A percentile compares a stretch with the other conserved stretches of the same genome.
These are phyloP conservation scores for Heliconius eleuchia DNA, from an alignment of 1,140 invertebrate genomes.

Conservation along the genomic window DNA sequence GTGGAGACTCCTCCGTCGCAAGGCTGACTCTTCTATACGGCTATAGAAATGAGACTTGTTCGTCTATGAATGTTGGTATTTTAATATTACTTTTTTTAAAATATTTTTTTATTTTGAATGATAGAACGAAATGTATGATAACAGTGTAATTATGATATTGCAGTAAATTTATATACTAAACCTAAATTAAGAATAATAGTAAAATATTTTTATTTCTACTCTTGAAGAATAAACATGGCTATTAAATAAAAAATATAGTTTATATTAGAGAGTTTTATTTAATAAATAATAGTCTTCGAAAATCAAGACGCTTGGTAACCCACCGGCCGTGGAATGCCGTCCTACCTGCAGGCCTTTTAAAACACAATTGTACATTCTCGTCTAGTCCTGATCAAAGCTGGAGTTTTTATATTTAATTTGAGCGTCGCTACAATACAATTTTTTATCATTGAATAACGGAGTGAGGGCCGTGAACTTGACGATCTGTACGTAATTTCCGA, in stretches of 20 bases:
- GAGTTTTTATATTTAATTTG: constrained; percentile 32
- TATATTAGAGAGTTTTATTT: background rate
- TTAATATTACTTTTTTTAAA: too few species aligned
- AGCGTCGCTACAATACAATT: constrained; percentile 16
- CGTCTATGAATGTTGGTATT: background rate
- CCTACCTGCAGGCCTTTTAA: constrained; percentile 40
- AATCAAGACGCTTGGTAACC: constrained; percentile 15
- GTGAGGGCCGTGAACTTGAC: constrained; percentile 21
- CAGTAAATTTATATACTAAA: too few species aligned
- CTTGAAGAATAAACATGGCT: too few species aligned
- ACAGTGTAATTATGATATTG: too few species aligned
- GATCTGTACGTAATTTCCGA: constrained; percentile 4
- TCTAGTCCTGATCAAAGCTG: constrained; percentile 38
- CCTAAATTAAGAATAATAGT: too few species aligned
- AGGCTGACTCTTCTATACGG: background rate
- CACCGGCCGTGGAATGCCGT: constrained; percentile 35
- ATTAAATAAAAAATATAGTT: too few species aligned
- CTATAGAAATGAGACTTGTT: background rate
- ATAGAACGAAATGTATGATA: too few species aligned
- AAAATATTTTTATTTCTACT: too few species aligned
- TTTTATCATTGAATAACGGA: constrained; percentile 20
- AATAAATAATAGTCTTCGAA: background rate
- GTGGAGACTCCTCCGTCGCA: constrained; percentile 7
- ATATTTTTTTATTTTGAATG: too few species aligned
- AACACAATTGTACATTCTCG: constrained; percentile 38